Evolutionary conservation across 2,797 vertebrate species (phyloP), one percentile per base, ranked within the genome.

Genomic region (Apogon talboti): DNA sequence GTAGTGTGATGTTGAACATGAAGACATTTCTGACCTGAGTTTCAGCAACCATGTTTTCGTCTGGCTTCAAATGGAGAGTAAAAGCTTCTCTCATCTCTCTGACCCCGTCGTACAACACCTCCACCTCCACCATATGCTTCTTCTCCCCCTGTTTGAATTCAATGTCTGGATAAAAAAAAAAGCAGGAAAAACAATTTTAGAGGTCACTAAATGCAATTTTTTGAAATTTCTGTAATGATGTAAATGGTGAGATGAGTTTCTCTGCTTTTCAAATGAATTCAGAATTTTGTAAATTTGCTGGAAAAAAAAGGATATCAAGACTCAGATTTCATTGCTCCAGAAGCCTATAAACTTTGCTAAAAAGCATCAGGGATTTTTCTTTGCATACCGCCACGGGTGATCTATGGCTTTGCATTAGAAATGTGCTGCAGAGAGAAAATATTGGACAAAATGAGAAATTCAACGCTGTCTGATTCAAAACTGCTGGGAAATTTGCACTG

Each of bases 1-100:
- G 21, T 12, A 43, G 42, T 21, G 28, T 19, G 49, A 38, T 3
- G 19, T 50, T 33, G 19, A 5, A 19, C 28, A 19, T 15, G 6
- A 41, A 35, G 2, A 16, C 6, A 1, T 21, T 53, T 38, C 74
- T 66, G 57, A 98, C 96, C 96, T 97, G 96, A 4, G 93, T 95
- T 86, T 98, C 96, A 54, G 96, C 96, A 13, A 97, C 87, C 97
- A 97, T 97, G 81, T 98, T 96, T 80, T 98, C 96, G 71, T 98
- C 97, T 0, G 96, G 95, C 65, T 94, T 96, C 65, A 98, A 91
- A 62, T 98, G 97, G 66, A 98, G 92, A 6, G 96, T 97, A 82
- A 99, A 98, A 46, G 96, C 95, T 81, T 99, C 97, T 71, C 96
- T 94, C 96, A 97, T 96, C 78, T 99, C 97, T 84, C 94, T 90